phyloP scores from a whole-genome alignment of 2,888 invertebrate genomes.

The Pediacus dermestoides region DNA sequence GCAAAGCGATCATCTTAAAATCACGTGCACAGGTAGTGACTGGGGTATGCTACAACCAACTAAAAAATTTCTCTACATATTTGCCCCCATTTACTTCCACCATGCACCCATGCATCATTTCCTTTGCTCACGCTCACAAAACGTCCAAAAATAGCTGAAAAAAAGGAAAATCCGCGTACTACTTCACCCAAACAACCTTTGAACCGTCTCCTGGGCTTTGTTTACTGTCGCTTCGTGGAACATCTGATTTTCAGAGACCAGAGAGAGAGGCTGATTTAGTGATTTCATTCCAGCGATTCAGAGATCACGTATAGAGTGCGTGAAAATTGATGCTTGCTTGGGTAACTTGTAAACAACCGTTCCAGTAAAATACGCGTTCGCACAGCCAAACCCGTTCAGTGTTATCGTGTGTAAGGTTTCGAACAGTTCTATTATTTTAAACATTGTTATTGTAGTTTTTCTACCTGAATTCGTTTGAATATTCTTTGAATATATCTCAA shows the following conservation, averaged over 20 bases:
- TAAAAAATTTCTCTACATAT: no score
- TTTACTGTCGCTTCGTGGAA: no score
- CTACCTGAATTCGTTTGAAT: not conserved
- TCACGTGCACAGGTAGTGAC: slow-evolving; percentile 24
- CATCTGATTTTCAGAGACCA: no score
- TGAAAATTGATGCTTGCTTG: slow-evolving; percentile 19
- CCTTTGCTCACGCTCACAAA: no score
- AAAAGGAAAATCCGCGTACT: not conserved
- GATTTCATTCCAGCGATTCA: slow-evolving; percentile 14
- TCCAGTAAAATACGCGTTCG: slow-evolving; percentile 28
- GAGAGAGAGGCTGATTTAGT: no score
- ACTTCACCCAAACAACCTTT: no score
- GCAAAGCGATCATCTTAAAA: slow-evolving; percentile 13
- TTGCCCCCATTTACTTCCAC: no score
- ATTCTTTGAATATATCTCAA: slow-evolving; percentile 6
- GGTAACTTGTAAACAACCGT: slow-evolving; percentile 29
- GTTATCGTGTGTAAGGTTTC: slow-evolving; percentile 16
- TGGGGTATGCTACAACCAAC: no score
- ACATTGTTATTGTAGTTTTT: slow-evolving; percentile 9
- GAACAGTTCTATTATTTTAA: slow-evolving; percentile 13
- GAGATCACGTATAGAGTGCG: slow-evolving; percentile 24
- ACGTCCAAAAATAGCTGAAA: no score
- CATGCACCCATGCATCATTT: no score
- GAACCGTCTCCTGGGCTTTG: no score
- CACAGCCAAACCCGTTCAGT: slow-evolving; percentile 17